Evolutionary conservation across 35 echinoderm and acorn worm species (phyloP), one percentile per base, ranked within the genome.

Genomic region (Anneissia japonica): DNA sequence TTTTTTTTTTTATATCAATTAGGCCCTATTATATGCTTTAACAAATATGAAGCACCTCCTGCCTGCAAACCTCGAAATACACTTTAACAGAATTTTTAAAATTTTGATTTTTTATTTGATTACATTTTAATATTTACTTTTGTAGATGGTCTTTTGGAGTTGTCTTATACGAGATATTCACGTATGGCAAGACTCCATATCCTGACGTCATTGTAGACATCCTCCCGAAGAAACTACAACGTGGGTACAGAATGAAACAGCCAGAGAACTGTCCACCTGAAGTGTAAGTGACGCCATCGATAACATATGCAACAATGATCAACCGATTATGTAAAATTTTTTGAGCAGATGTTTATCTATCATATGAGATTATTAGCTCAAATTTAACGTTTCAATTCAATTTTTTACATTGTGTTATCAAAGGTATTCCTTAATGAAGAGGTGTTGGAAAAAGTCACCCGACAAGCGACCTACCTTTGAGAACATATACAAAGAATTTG

Each of bases 61-160:
- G n/a, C n/a, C n/a, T n/a, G n/a, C n/a, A n/a, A n/a, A n/a, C n/a
- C n/a, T n/a, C n/a, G n/a, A n/a, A n/a, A n/a, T n/a, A n/a, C n/a
- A n/a, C n/a, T n/a, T n/a, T n/a, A n/a, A n/a, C n/a, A n/a, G n/a
- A n/a, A n/a, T n/a, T n/a, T n/a, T n/a, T n/a, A n/a, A n/a, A n/a
- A n/a, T n/a, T n/a, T n/a, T n/a, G n/a, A n/a, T n/a, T n/a, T n/a
- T n/a, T n/a, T n/a, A n/a, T n/a, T n/a, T n/a, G n/a, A 77, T 0
- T 77, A 30, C 14, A 13, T 0, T 74, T 85, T 31, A 26, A 0
- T 83, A 32, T 74, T 45, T 82, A 46, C 81, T 46, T 19, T 79
- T 84, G 28, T 73, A 97, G 91, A 31, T 97, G 95, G 95, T 93
- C 95, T n/a, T 97, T 93, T 86, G 95, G 95, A 75, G 92, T 97